phyloP scores from a whole-genome alignment of 2,113 vertebrate species.

The Lagenorhynchus albirostris region DNA sequence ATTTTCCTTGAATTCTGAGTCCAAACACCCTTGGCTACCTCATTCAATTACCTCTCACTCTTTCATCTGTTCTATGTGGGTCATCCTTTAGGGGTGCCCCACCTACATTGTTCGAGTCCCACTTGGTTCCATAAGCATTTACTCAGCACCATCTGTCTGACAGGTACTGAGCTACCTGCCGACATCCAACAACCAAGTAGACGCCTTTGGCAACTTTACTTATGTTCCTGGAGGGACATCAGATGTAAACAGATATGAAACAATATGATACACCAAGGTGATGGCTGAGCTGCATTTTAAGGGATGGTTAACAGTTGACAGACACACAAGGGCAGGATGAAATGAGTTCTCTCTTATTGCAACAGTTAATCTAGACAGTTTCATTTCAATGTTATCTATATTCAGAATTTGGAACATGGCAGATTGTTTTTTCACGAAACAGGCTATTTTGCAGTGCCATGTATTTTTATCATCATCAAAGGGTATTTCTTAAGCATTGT shows the following conservation, averaged over 20 bases:
- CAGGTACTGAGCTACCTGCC: background rate
- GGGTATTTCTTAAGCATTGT: constrained; percentile 10
- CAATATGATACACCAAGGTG: background rate
- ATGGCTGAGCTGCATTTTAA: background rate
- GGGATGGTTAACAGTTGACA: background rate
- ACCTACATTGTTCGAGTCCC: background rate
- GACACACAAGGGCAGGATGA: background rate
- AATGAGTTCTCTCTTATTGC: background rate
- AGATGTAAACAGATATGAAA: background rate
- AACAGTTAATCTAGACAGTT: background rate
- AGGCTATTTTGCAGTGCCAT: constrained; percentile 25
- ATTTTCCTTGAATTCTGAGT: background rate
- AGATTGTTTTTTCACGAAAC: background rate
- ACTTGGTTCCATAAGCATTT: background rate
- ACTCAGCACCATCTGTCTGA: background rate
- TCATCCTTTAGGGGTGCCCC: background rate
- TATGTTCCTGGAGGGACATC: background rate
- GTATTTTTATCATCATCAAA: constrained; percentile 34
- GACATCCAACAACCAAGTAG: background rate
- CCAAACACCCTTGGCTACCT: background rate
- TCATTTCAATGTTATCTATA: background rate
- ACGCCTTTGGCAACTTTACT: background rate
- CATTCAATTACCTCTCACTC: background rate
- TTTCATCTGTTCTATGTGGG: background rate
- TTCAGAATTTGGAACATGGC: constrained; percentile 19